phyloP scores from a whole-genome alignment of 2,888 invertebrate species.

The Acleris holmiana region DNA sequence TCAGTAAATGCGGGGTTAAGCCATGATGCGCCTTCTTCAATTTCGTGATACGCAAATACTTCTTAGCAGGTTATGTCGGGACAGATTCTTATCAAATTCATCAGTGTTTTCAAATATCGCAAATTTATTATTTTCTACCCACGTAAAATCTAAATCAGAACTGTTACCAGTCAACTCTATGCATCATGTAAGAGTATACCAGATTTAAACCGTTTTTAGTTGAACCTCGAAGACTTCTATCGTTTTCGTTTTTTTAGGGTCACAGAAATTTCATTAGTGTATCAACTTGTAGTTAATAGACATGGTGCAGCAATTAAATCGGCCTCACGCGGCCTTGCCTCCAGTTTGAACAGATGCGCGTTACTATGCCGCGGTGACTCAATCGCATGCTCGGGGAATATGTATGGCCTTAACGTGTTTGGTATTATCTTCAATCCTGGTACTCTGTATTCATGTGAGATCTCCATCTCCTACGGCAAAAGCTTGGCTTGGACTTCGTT shows the following conservation, averaged over 20 bases:
- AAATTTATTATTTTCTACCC: too few relatives aligned
- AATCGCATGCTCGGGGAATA: conserved; percentile 21
- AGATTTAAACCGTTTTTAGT: too few relatives aligned
- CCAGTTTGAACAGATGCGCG: conserved; percentile 68
- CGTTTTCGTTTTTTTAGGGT: not conserved
- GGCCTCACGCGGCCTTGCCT: conserved; percentile 68
- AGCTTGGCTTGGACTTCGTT: not conserved
- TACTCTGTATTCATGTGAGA: conserved; percentile 21
- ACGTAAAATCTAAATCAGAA: too few relatives aligned
- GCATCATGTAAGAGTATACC: too few relatives aligned
- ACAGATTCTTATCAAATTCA: too few relatives aligned
- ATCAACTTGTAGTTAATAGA: conserved; percentile 32
- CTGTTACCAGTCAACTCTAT: too few relatives aligned
- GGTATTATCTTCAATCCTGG: conserved; percentile 30
- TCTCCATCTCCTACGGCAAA: not conserved
- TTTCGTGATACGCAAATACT: too few relatives aligned
- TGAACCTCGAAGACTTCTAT: too few relatives aligned
- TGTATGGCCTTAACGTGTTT: conserved; percentile 32
- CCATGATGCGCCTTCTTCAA: too few relatives aligned
- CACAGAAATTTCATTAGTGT: conserved; percentile 26
- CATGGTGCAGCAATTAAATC: conserved; percentile 57
- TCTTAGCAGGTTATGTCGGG: too few relatives aligned
- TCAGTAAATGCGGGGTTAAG: too few relatives aligned
- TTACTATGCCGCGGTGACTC: conserved; percentile 38
- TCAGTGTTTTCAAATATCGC: too few relatives aligned